Conservation (phyloP, 2,797 vertebrate genomes). For the Carapus acus region DNA sequence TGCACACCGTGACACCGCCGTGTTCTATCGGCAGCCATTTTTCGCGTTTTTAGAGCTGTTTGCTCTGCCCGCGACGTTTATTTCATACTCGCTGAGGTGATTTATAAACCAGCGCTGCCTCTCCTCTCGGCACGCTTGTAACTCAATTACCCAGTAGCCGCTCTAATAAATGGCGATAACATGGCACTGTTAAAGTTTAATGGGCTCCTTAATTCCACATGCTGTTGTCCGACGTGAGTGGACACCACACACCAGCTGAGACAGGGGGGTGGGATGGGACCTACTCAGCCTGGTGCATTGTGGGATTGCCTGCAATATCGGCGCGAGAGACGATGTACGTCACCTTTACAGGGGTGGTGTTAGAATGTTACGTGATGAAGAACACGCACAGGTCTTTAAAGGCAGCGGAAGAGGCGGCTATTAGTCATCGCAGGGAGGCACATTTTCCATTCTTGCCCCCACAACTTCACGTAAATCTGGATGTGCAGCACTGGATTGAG, state of each 20-base stretch:
- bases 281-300: slow-evolving; percentile 26
- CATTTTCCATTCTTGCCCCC: too few relatives aligned
- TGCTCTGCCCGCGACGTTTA: too few relatives aligned
- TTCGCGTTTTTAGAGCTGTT: background rate
- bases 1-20: too few relatives aligned
- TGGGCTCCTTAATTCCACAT: slow-evolving; percentile 41
- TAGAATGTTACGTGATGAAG: too few relatives aligned
- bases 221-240: slow-evolving; percentile 31
- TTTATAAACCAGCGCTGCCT: slow-evolving; percentile 54
- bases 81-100: slow-evolving; percentile 37
- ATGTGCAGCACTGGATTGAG: background rate
- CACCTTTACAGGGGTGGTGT: too few relatives aligned
- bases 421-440: too few relatives aligned
- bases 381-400: too few relatives aligned
- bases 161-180: slow-evolving; percentile 60
- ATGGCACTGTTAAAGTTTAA: slow-evolving; percentile 64
- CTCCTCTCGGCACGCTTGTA: slow-evolving; percentile 45
- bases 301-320: background rate
- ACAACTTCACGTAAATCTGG: slow-evolving; percentile 4
- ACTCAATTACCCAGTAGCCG: slow-evolving; percentile 56
- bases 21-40: slow-evolving; percentile 20
- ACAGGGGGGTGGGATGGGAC: slow-evolving; percentile 28
- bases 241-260: slow-evolving; percentile 25
- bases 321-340: too few relatives aligned
- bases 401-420: too few relatives aligned